Base-by-base conservation (phyloP, 2,888 invertebrate species). In the Lamellibrachia columna region DNA sequence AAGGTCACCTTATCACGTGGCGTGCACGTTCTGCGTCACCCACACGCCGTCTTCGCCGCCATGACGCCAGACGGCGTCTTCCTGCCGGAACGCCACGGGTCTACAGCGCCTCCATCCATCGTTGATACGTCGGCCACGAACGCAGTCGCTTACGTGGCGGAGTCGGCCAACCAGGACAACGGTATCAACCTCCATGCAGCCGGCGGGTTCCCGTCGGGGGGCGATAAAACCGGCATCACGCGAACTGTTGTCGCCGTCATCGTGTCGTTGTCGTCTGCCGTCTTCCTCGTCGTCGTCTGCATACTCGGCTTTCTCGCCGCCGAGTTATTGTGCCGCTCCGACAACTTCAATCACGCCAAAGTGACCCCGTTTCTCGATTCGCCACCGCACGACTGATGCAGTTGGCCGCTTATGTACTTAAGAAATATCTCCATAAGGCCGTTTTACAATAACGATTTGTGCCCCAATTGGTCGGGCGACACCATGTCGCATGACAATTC, bases 291-390 rank as follows among this genome's bases (percentile, higher is more conserved):
- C 11, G 90, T 93, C 15, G 90, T 93, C 15, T 93, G 93, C 22
- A 93, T 93, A 8, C 53, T 92, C 15, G 93, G 92, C 11, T 93
- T 93, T 90, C 60, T 93, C 52, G 90, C 92, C 4, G 93, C 93
- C 22, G 93, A 93, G 55, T 90, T 90, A 28, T 53, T 91, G 11
- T 92, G 93, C 91, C 58, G 90, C 1, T 22, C 75, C 15, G 75
- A 75, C 11, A 75, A 22, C 22, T 75, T 75, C 75, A 75, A 3
- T 40, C 55, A 28, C 75, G 92, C 58, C 22, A 75, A 75, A 75
- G 75, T 75, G 75, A 75, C 75, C n/a, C 75, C 75, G 22, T 75
- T 75, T 75, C 75, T 75, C n/a, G 75, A 75, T 75, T 75, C 75
- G 11, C 75, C 75, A 22, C 75, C 75, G 6, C 75, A 75, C 22